These are phyloP conservation scores for Macrochelys suwanniensis DNA, from an alignment of 2,797 vertebrate species.

Conservation along the genomic window DNA sequence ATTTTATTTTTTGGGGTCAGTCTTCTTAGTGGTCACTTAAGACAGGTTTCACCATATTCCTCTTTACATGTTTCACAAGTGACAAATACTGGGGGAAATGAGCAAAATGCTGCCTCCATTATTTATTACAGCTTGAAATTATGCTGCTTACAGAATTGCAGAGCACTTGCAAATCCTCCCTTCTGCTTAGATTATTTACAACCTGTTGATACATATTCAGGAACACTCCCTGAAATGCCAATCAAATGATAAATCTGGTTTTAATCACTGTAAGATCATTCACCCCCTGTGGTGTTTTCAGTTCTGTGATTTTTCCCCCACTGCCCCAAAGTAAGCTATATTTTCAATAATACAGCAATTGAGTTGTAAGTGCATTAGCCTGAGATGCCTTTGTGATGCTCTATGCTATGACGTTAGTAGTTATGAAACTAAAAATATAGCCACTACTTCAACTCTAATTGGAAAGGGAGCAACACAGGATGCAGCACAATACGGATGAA, in stretches of 20 bases:
- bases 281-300: neutral
- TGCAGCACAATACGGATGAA: neutral
- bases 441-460: neutral
- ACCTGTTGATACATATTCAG: constrained; percentile 46
- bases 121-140: constrained; percentile 57
- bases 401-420: neutral
- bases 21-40: constrained; percentile 6
- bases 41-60: neutral
- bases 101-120: constrained; percentile 9
- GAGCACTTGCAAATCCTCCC: constrained; percentile 47
- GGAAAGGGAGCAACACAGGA: neutral
- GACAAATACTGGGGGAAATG: neutral
- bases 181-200: constrained; percentile 54
- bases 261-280: neutral
- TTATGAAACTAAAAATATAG: neutral
- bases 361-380: neutral
- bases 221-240: constrained; percentile 37
- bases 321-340: neutral
- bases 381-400: neutral
- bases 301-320: neutral
- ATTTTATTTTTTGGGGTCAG: neutral
- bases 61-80: constrained; percentile 3
- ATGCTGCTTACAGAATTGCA: constrained; percentile 11
- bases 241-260: constrained; percentile 33
- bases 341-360: constrained; percentile 2